phyloP scores from a whole-genome alignment of 2,113 vertebrate species.

The Peromyscus leucopus region DNA sequence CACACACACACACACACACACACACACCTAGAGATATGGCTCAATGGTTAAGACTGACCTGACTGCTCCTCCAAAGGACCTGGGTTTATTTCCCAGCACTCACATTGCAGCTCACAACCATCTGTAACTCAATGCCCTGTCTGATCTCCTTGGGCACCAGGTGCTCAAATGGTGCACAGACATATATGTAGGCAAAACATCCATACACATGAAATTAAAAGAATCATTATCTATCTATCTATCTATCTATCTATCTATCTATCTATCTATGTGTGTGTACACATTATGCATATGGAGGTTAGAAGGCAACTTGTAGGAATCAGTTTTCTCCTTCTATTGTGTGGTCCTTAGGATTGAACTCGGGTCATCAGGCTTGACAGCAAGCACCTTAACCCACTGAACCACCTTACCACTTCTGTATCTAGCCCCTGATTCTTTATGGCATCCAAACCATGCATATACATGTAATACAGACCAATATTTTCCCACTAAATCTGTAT shows the following conservation, averaged over 20 bases:
- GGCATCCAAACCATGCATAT: background rate
- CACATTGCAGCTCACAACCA: background rate
- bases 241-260: background rate
- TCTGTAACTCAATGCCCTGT: background rate
- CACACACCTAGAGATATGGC: background rate
- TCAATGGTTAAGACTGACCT: background rate
- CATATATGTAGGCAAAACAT: background rate
- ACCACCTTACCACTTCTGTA: background rate
- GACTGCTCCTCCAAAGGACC: background rate
- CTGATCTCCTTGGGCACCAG: background rate
- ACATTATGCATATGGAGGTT: background rate
- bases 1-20: background rate
- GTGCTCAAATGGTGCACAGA: background rate
- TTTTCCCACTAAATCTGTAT: background rate
- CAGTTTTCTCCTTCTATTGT: background rate
- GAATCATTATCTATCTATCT: background rate
- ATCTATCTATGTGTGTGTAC: background rate
- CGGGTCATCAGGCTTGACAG: background rate
- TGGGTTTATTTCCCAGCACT: background rate
- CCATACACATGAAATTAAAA: background rate
- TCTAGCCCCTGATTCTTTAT: slow-evolving; percentile 35
- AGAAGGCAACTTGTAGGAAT: background rate
- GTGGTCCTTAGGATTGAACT: background rate
- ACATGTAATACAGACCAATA: no score
- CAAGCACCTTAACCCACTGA: background rate